phyloP scores from a whole-genome alignment of 92 coral and sea anemone species.

The Anthopleura xanthogrammica region DNA sequence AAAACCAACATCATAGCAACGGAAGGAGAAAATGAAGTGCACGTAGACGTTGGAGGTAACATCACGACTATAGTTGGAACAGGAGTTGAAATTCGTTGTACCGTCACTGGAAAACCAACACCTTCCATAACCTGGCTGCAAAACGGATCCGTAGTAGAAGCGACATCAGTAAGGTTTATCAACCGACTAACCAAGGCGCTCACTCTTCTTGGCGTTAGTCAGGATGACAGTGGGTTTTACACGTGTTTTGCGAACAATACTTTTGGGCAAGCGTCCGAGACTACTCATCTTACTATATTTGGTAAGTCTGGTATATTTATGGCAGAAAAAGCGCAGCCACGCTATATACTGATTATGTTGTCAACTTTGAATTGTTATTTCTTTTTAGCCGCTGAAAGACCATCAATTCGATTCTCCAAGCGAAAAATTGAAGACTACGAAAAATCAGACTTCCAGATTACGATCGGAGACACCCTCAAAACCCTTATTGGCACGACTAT shows the following conservation, averaged over 20 bases:
- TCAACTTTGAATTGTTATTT: not conserved
- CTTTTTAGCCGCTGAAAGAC: constrained; percentile 73
- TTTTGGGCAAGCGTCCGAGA: constrained; percentile 59
- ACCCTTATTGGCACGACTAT: constrained; percentile 70
- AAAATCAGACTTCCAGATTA: constrained; percentile 32
- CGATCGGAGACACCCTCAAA: constrained; percentile 76
- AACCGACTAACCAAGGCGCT: constrained; percentile 43
- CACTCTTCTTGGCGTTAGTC: constrained; percentile 51
- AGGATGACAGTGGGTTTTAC: constrained; percentile 67
- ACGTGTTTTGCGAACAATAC: constrained; percentile 83
- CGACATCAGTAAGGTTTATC: constrained; percentile 22
- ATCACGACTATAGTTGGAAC: constrained; percentile 87
- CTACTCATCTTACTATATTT: constrained; percentile 59
- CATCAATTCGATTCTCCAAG: constrained; percentile 65
- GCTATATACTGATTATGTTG: not conserved
- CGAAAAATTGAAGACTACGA: constrained; percentile 60
- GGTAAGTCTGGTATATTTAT: constrained; percentile 45
- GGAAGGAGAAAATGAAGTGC: constrained; percentile 81
- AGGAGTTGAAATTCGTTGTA: constrained; percentile 64
- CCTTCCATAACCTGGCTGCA: constrained; percentile 73
- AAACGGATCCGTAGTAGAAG: constrained; percentile 48
- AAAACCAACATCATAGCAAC: constrained; percentile 55
- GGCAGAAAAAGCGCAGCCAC: too few species aligned
- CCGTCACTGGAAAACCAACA: constrained; percentile 66
- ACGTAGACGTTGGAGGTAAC: constrained; percentile 69